phyloP scores from a whole-genome alignment of 2,113 vertebrate species.

The Laticauda laticaudata region DNA sequence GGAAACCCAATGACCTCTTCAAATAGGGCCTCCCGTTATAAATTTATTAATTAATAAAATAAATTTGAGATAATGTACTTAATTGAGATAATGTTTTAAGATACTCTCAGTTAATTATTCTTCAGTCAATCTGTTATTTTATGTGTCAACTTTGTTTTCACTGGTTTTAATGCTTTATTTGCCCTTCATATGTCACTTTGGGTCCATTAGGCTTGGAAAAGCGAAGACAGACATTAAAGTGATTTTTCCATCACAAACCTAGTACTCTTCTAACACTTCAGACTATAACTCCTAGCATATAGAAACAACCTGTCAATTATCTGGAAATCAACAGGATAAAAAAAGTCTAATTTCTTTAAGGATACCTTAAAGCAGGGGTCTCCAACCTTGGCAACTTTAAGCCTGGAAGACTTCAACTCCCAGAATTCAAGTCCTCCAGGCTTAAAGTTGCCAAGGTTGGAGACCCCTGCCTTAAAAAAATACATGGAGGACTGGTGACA shows the following conservation, averaged over 20 bases:
- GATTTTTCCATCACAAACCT: background rate
- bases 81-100: conserved; percentile 9
- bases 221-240: conserved; percentile 13
- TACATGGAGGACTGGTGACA: background rate
- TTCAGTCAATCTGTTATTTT: background rate
- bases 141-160: background rate
- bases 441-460: too few species aligned
- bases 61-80: conserved; percentile 18
- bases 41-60: conserved; percentile 40
- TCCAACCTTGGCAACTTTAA: too few species aligned
- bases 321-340: background rate
- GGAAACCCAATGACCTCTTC: conserved; percentile 20
- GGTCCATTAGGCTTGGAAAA: background rate
- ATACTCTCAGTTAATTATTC: background rate
- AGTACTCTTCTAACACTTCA: background rate
- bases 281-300: background rate
- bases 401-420: too few species aligned
- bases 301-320: background rate
- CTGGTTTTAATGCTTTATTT: background rate
- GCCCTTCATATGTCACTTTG: background rate
- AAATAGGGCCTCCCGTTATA: conserved; percentile 27
- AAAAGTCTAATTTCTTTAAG: background rate
- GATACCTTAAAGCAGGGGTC: too few species aligned
- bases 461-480: too few species aligned
- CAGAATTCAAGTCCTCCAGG: too few species aligned